phyloP scores from a whole-genome alignment of 2,888 invertebrate genomes.

The Minunthozetes semirufus region DNA sequence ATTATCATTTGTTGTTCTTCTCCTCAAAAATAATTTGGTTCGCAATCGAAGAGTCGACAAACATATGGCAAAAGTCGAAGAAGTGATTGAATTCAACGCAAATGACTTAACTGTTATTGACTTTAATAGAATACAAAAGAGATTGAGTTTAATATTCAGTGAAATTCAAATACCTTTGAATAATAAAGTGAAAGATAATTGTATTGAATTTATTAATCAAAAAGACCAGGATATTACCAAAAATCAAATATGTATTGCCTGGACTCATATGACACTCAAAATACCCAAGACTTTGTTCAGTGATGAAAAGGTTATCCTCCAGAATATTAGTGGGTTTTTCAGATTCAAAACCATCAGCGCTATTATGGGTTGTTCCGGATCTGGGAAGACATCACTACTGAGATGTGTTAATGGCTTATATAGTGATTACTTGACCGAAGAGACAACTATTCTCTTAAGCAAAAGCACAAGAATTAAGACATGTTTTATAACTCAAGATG shows the following conservation, averaged over 20 bases:
- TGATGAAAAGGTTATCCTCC: neutral
- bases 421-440: neutral
- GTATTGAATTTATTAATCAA: no score
- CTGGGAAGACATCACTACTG: neutral
- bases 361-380: neutral
- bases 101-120: no score
- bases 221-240: neutral
- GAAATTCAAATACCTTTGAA: no score
- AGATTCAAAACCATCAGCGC: neutral
- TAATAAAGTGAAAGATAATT: no score
- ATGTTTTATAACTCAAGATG: neutral
- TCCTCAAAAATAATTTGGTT: no score
- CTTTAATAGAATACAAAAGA: no score
- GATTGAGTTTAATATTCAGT: no score
- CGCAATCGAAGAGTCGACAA: no score
- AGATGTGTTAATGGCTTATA: neutral
- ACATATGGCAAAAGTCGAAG: no score
- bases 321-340: neutral
- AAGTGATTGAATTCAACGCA: no score
- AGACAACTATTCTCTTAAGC: neutral
- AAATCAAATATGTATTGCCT: neutral
- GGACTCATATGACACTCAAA: neutral
- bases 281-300: neutral
- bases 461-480: no score
- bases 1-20: no score